phyloP scores from a whole-genome alignment of 2,113 vertebrate species.

The Candoia aspera region DNA sequence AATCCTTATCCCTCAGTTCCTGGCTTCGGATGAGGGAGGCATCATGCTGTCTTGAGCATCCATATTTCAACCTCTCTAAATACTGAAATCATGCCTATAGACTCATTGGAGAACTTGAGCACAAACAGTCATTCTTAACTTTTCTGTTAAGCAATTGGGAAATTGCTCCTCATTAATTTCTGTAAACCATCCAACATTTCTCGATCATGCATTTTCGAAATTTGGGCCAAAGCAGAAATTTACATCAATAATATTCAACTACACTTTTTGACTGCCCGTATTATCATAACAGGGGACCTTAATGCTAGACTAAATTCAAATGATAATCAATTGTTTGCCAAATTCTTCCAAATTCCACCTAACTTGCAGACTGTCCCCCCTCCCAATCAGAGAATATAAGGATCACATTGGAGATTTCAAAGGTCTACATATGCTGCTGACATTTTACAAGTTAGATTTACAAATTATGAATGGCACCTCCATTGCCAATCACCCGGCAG shows the following conservation, averaged over 20 bases:
- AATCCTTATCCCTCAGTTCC: not conserved
- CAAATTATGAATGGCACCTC: not conserved
- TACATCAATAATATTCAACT: no score
- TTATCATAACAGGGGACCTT: not conserved
- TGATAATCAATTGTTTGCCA: not conserved
- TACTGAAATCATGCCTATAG: not conserved
- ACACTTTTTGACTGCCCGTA: not conserved
- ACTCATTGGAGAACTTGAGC: not conserved
- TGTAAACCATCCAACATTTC: not conserved
- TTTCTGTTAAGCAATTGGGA: not conserved
- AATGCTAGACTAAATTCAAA: not conserved
- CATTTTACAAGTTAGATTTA: not conserved
- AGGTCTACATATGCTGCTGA: not conserved
- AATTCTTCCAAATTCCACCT: not conserved
- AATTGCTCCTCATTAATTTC: not conserved
- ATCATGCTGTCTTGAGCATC: not conserved
- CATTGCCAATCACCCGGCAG: not conserved
- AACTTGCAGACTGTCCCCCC: not conserved
- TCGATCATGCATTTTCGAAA: not conserved
- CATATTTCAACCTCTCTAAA: not conserved
- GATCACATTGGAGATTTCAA: not conserved
- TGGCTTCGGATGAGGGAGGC: not conserved
- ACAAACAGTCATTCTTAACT: not conserved
- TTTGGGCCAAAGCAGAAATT: not conserved
- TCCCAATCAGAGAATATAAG: not conserved